Base-by-base conservation (phyloP, 2,888 invertebrate genomes). In the Ethmia dodecea region DNA sequence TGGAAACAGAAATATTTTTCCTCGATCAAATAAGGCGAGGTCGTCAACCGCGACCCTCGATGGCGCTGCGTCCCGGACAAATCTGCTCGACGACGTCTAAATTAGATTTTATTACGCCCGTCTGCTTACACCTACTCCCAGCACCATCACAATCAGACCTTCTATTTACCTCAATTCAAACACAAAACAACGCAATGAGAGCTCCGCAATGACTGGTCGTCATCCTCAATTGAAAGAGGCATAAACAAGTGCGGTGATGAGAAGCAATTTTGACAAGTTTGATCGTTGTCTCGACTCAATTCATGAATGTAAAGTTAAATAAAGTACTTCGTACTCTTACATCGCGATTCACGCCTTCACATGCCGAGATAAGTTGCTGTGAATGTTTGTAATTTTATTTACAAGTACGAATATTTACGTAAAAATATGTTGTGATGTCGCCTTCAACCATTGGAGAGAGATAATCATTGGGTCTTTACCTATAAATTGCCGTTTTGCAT, bases 21-120 rank as follows among this genome's bases (percentile, higher is more conserved):
- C n/a, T n/a, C n/a, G n/a, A n/a, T n/a, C n/a, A n/a, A n/a, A n/a
- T n/a, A n/a, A n/a, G n/a, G 41, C 43, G 64, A 73, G 84, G 80
- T 84, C 81, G 72, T 71, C 79, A 78, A 81, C 83, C 83, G 76
- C 62, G 64, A 69, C 75, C 73, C 70, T 61, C 60, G 49, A 56
- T 60, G 58, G 58, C 58, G 61, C 55, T 58, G 61, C 73, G 56
- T 71, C 68, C 64, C 73, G 71, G 72, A 81, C 79, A 81, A 83
- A 83, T 83, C 84, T 77, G 77, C 68, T 59, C 60, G 62, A 64
- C 69, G 60, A 83, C 72, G 81, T 81, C 81, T 84, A 86, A 84
- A 86, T 86, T 86, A 83, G 84, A 86, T 84, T 84, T 86, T 84
- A 84, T 83, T 83, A 73, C 81, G 58, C 68, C 67, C 80, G 83